A percentile compares a stretch with the other conserved stretches of the same genome.
Conservation (phyloP, 2,797 vertebrate genomes). For the Leptatherina wallacei region DNA sequence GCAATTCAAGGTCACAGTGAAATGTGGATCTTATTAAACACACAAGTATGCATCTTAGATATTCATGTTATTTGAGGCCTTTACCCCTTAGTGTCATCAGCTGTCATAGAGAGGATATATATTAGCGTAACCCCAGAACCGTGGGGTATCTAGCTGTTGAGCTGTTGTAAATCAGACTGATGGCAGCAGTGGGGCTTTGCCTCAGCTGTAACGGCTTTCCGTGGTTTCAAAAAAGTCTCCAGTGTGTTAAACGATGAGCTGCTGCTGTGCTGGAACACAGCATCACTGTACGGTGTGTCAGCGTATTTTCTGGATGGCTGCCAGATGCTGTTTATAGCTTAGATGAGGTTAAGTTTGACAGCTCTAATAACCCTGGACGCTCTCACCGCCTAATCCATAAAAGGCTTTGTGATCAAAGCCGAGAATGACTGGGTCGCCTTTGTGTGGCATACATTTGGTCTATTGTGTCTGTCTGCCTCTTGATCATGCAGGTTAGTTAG, state of each 20-base stretch:
- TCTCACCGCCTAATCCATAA: conserved; percentile 72
- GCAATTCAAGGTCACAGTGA: not conserved
- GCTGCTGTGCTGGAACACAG: conserved; percentile 40
- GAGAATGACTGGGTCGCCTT: conserved; percentile 40
- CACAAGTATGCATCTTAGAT: not conserved
- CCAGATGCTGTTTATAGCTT: conserved; percentile 76
- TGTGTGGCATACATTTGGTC: conserved; percentile 17
- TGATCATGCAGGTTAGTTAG: not conserved
- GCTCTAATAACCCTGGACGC: conserved; percentile 72
- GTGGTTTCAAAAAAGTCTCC: conserved; percentile 20
- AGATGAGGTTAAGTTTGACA: conserved; percentile 74
- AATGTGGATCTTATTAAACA: not conserved
- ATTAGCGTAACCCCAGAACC: conserved; percentile 40
- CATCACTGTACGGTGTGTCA: conserved; percentile 67
- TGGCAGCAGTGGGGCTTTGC: not conserved
- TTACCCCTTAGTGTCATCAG: conserved; percentile 26
- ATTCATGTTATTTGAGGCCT: not conserved
- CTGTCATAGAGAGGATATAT: conserved; percentile 16
- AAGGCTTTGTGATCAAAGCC: conserved; percentile 72
- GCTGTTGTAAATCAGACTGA: conserved; percentile 46
- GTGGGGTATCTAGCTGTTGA: conserved; percentile 35
- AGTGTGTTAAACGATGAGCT: conserved; percentile 24
- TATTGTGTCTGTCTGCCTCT: conserved; percentile 23
- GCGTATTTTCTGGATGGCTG: conserved; percentile 56
- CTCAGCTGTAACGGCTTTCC: conserved; percentile 9